Conservation (phyloP, 1,140 invertebrate genomes). For the Nephotettix cincticeps region DNA sequence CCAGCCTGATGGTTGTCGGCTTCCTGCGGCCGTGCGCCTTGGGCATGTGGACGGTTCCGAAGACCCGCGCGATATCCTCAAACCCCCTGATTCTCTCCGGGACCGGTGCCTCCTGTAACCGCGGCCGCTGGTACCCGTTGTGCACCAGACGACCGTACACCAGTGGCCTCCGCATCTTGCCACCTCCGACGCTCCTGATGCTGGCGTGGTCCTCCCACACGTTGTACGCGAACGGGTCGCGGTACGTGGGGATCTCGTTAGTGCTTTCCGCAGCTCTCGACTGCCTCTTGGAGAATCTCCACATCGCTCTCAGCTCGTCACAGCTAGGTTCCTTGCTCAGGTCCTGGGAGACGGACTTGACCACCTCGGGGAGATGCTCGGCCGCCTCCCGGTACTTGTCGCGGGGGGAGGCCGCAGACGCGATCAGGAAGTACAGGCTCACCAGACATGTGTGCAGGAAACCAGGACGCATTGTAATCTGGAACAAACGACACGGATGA, state of each 20-base stretch:
- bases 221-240: conserved; percentile 77
- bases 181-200: conserved; percentile 40
- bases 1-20: conserved; percentile 42
- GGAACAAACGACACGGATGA: too few species aligned
- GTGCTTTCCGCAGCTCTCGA: conserved; percentile 81
- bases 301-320: conserved; percentile 85
- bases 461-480: conserved; percentile 28
- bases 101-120: conserved; percentile 44
- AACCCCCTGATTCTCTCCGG: conserved; percentile 45
- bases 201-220: conserved; percentile 60
- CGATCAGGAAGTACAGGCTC: conserved; percentile 30
- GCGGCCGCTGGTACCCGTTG: conserved; percentile 51
- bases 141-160: conserved; percentile 63
- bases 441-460: conserved; percentile 31
- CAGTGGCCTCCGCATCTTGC: conserved; percentile 42
- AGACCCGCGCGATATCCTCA: conserved; percentile 45
- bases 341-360: background rate
- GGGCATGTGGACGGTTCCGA: conserved; percentile 29
- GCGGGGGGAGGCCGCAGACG: conserved; percentile 27
- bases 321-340: conserved; percentile 72
- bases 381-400: conserved; percentile 23
- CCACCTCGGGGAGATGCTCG: background rate
- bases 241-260: conserved; percentile 77
- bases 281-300: conserved; percentile 86
- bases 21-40: conserved; percentile 34